phyloP scores from a whole-genome alignment of 1,140 invertebrate species.

The Drosophila nikananu region DNA sequence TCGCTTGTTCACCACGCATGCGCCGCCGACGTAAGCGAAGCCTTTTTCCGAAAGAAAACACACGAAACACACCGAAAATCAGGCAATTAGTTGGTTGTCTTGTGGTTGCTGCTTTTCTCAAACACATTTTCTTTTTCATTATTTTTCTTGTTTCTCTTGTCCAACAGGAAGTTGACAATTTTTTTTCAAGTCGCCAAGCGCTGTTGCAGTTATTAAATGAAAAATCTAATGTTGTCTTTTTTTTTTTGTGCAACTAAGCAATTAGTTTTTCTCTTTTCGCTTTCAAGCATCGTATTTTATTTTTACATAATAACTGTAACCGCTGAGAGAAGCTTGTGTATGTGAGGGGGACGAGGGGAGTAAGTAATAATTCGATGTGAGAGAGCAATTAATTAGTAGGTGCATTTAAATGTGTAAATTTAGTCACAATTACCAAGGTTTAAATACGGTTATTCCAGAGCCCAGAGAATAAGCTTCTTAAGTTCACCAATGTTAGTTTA shows the following conservation, averaged over 20 bases:
- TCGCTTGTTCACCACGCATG: constrained; percentile 97
- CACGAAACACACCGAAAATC: constrained; percentile 55
- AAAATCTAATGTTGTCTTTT: constrained; percentile 43
- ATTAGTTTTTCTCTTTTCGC: constrained; percentile 52
- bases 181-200: constrained; percentile 30
- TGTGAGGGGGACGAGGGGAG: neutral
- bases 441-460: constrained; percentile 4
- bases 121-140: constrained; percentile 34
- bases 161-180: constrained; percentile 65
- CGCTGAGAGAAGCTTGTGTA: constrained; percentile 26
- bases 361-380: constrained; percentile 29
- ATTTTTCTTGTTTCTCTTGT: constrained; percentile 22
- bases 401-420: constrained; percentile 40
- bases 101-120: constrained; percentile 35
- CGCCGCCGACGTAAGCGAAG: constrained; percentile 97
- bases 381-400: constrained; percentile 39
- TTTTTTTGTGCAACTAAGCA: constrained; percentile 45
- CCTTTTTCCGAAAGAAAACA: constrained; percentile 87
- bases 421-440: constrained; percentile 24
- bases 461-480: constrained; percentile 15
- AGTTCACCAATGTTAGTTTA: constrained; percentile 7
- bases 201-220: constrained; percentile 73
- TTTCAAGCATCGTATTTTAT: constrained; percentile 48
- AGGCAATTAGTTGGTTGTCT: constrained; percentile 60
- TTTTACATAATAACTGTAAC: constrained; percentile 68